Base-by-base conservation (phyloP, 2,888 invertebrate genomes). In the Schrankia costaestrigalis region DNA sequence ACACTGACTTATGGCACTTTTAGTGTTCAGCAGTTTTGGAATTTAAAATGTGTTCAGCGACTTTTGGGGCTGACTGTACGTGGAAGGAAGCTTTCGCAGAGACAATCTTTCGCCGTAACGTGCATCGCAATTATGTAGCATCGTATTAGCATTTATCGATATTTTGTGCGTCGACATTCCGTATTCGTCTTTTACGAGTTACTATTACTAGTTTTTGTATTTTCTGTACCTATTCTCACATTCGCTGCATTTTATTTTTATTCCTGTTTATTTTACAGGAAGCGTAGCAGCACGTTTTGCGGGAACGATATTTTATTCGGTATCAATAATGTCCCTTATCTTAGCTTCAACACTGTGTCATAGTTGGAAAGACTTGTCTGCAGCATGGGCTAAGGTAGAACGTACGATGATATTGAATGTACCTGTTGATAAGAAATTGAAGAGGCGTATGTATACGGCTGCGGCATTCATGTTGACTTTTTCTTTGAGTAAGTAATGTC, bases 221-320 rank as follows among this genome's bases (percentile, higher is more conserved):
- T n/a, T n/a, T n/a, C n/a, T n/a, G n/a, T n/a, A n/a, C n/a, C n/a
- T n/a, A n/a, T n/a, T n/a, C n/a, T n/a, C n/a, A n/a, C 17, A 15
- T 4, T 15, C 3, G 3, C 17, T 3, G 17, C 6, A 6, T 17
- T 26, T 25, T n/a, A n/a, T n/a, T n/a, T n/a, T n/a, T n/a, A n/a
- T n/a, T n/a, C n/a, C n/a, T n/a, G n/a, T n/a, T n/a, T n/a, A 37
- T 35, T 9, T 26, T 27, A 3, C 17, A 78, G 78, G 78, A 32
- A 77, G 78, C 26, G 54, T 77, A 2, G 64, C 76, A n/a, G 75
- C 72, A 0, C 58, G 78, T 0, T 27, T 79, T 1, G 69, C 82
- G 0, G 84, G 84, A 1, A 71, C 77, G 0, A 67, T 82, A 8
- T 82, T 82, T 42, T 85, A 85, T 37, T 56, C 70, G 1, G 68